A percentile compares a stretch with the other conserved stretches of the same genome.
Conservation (phyloP, 2,797 vertebrate species). For the Danio jaintianensis region DNA sequence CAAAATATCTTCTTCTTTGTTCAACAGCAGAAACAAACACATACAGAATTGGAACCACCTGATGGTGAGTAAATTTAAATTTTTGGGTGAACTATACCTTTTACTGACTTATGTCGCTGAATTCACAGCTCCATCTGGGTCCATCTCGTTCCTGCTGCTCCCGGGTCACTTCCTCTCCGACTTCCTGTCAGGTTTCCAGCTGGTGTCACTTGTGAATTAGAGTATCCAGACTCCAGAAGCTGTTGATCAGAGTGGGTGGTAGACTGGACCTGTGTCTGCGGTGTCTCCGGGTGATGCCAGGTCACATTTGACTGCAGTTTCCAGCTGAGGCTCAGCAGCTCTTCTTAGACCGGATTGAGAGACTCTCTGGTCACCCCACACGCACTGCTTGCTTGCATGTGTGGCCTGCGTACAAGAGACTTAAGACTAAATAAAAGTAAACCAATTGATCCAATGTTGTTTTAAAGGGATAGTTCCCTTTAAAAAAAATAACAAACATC, state of each 20-base stretch:
- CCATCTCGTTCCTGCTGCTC: conserved; percentile 11
- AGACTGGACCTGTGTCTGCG: conserved; percentile 68
- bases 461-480: too few relatives aligned
- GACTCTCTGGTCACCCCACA: neutral
- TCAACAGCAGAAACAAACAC: too few relatives aligned
- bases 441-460: neutral
- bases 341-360: neutral
- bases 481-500: too few relatives aligned
- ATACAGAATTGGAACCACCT: too few relatives aligned
- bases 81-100: neutral
- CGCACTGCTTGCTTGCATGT: neutral
- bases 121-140: conserved; percentile 26
- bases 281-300: conserved; percentile 76
- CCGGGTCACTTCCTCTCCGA: conserved; percentile 10
- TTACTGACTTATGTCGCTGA: conserved; percentile 2
- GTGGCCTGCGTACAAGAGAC: conserved; percentile 22
- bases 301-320: conserved; percentile 54
- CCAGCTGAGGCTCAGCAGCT: conserved; percentile 12
- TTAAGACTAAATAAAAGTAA: neutral
- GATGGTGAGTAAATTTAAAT: too few relatives aligned
- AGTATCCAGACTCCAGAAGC: conserved; percentile 72
- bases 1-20: too few relatives aligned
- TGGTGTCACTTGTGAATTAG: conserved; percentile 60
- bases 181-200: conserved; percentile 43
- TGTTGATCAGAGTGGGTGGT: conserved; percentile 36